phyloP scores from a whole-genome alignment of 2,888 invertebrate genomes.

The Metalampra italica region DNA sequence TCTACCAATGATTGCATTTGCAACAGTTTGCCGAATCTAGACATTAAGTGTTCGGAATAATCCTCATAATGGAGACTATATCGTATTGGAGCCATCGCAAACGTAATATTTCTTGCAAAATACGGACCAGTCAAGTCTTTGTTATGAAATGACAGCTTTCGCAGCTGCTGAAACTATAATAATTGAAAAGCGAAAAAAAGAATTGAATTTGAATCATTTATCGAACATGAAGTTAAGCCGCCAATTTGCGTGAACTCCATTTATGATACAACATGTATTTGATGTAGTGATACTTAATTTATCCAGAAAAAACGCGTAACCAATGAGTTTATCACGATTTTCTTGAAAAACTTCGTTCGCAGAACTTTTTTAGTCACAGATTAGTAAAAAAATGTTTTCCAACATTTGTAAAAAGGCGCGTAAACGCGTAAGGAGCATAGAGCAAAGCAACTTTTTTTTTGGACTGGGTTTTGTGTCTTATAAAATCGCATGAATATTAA shows the following conservation, averaged over 20 bases:
- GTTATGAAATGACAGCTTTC: conserved; percentile 12
- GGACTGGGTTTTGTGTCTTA: no score
- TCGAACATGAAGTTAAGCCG: conserved; percentile 3
- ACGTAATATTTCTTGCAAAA: conserved; percentile 8
- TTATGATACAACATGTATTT: not conserved
- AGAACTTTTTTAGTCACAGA: no score
- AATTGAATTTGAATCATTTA: conserved; percentile 17
- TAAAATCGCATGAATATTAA: no score
- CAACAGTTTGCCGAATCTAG: conserved; percentile 83
- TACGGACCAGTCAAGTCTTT: not conserved
- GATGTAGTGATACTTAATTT: no score
- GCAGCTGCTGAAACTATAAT: conserved; percentile 17
- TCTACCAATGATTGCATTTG: conserved; percentile 86
- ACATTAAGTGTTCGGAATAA: conserved; percentile 83
- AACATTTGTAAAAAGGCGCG: no score
- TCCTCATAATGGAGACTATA: conserved; percentile 84
- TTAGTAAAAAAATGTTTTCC: no score
- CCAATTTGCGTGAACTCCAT: not conserved
- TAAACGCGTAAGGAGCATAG: not conserved
- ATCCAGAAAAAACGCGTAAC: no score
- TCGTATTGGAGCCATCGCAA: conserved; percentile 70
- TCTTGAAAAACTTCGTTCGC: no score
- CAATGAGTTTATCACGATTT: no score
- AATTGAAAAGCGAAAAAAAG: conserved; percentile 31
- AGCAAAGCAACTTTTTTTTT: not conserved